These are phyloP conservation scores for Eubucco bourcierii DNA, from an alignment of 2,113 vertebrate species.

Conservation along the genomic window DNA sequence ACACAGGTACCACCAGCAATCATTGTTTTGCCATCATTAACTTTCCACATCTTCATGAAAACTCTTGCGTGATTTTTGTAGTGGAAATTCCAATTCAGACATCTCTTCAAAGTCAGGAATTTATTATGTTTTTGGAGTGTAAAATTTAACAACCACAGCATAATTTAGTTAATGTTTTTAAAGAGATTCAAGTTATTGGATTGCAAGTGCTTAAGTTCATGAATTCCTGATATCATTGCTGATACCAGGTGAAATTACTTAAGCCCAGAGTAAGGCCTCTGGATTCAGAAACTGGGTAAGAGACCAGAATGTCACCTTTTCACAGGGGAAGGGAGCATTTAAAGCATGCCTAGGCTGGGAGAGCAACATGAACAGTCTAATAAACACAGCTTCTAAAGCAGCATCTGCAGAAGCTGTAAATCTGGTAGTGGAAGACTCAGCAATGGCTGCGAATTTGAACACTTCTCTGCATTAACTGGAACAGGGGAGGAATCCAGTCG, in stretches of 20 bases:
- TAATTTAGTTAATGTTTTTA: background rate
- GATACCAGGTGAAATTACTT: background rate
- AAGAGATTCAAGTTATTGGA: background rate
- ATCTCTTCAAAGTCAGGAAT: background rate
- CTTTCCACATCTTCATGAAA: background rate
- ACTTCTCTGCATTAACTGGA: background rate
- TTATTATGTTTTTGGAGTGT: background rate
- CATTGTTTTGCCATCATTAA: background rate
- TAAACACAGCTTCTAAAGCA: background rate
- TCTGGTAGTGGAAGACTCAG: background rate
- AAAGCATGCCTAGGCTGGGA: background rate
- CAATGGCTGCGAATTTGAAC: background rate
- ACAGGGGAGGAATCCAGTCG: background rate
- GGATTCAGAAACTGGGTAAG: background rate
- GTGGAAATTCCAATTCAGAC: background rate
- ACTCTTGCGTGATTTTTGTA: background rate
- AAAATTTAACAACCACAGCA: background rate
- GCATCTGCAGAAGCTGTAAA: background rate
- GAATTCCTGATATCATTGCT: background rate
- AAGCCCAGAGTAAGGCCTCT: background rate
- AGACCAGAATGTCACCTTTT: background rate
- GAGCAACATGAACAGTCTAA: background rate
- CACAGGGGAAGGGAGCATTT: background rate
- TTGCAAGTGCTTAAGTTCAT: background rate
- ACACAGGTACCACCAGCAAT: background rate